Evolutionary conservation across 2,888 invertebrate species (phyloP).

Genomic region (Andricus quercusramuli): DNA sequence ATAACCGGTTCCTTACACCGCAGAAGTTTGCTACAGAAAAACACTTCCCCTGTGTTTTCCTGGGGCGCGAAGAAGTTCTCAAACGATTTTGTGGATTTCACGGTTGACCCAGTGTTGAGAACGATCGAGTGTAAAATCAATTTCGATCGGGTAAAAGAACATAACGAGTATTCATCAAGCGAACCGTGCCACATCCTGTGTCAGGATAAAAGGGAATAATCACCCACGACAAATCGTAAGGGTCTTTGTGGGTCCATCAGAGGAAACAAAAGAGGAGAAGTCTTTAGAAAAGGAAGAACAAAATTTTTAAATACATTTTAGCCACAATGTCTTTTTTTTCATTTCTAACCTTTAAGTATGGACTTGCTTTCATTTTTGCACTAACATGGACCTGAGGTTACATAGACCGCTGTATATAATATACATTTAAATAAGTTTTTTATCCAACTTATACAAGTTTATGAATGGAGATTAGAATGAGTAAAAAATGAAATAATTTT

Average conservation of each 20-base stretch:
- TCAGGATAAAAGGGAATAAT: slow-evolving; percentile 30
- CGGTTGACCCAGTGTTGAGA: slow-evolving; percentile 63
- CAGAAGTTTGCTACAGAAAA: neutral
- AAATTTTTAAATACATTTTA: neutral
- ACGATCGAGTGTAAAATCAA: slow-evolving; percentile 65
- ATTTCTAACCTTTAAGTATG: too few species aligned
- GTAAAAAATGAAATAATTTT: too few species aligned
- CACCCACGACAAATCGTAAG: slow-evolving; percentile 2
- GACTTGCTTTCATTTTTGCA: too few species aligned
- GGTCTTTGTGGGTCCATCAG: neutral
- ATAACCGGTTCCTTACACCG: slow-evolving; percentile 14
- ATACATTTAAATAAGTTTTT: too few species aligned
- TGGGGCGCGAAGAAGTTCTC: slow-evolving; percentile 32
- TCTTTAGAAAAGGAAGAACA: neutral
- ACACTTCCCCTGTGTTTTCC: slow-evolving; percentile 1
- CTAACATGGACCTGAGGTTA: too few species aligned
- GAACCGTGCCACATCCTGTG: slow-evolving; percentile 44
- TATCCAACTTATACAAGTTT: too few species aligned
- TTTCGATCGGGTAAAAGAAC: slow-evolving; percentile 48
- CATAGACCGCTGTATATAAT: too few species aligned
- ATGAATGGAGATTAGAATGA: too few species aligned
- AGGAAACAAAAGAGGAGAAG: neutral
- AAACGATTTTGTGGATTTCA: slow-evolving; percentile 45
- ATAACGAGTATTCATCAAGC: slow-evolving; percentile 44
- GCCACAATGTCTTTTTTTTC: neutral